Conservation (phyloP, 2,797 vertebrate genomes). For the Eleutherodactylus coqui region DNA sequence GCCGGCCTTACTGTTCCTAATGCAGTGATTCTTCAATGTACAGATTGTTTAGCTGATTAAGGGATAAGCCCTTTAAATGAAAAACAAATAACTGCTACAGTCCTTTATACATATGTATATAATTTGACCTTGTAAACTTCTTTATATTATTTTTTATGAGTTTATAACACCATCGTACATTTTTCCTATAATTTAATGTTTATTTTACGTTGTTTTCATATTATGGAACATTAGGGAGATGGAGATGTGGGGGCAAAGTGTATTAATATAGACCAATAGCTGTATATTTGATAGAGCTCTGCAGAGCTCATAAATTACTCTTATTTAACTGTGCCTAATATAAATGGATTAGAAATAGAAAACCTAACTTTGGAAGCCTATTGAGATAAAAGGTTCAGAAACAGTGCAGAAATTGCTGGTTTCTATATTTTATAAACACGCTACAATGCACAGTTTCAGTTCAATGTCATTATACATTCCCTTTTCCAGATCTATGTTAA, state of each 20-base stretch:
- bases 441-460: not conserved
- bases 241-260: not conserved
- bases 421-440: constrained; percentile 34
- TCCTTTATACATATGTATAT: too few species aligned
- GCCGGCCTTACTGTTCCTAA: too few species aligned
- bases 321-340: constrained; percentile 20
- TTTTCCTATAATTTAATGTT: not conserved
- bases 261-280: constrained; percentile 17
- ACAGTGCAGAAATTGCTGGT: constrained; percentile 27
- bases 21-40: too few species aligned
- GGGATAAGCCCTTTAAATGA: too few species aligned
- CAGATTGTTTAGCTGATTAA: too few species aligned
- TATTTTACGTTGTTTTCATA: not conserved
- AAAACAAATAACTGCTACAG: too few species aligned
- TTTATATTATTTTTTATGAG: not conserved
- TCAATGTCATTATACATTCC: constrained; percentile 23
- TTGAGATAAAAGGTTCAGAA: constrained; percentile 37
- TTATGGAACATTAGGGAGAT: not conserved
- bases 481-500: constrained; percentile 15
- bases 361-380: constrained; percentile 14
- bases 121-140: too few species aligned
- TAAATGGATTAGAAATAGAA: constrained; percentile 34
- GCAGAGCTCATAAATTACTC: constrained; percentile 25
- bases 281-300: not conserved
- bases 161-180: not conserved